A percentile compares a stretch with the other conserved stretches of the same genome.
Conservation (phyloP, 2,797 vertebrate species). For the Caiman crocodilus region DNA sequence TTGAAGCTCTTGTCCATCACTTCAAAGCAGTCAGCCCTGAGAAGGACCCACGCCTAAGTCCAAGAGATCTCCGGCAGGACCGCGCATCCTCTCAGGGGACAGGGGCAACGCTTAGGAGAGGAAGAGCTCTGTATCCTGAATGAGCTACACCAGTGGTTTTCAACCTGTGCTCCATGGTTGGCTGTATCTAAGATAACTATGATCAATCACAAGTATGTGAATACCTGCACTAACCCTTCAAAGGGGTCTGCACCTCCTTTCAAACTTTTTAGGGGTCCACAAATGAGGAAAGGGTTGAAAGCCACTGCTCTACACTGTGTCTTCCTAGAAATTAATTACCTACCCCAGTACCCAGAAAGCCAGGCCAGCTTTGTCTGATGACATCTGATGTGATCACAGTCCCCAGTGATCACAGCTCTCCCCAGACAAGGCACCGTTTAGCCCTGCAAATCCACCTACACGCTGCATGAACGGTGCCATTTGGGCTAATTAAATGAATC, state of each 20-base stretch:
- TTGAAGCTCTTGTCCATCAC: neutral
- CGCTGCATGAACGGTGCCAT: neutral
- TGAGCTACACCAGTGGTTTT: neutral
- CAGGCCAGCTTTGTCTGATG: neutral
- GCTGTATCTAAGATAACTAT: no score
- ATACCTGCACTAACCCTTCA: no score
- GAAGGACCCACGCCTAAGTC: neutral
- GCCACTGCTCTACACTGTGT: no score
- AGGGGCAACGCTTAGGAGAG: neutral
- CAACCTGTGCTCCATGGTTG: neutral
- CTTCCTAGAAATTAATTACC: neutral
- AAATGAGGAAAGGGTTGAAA: no score
- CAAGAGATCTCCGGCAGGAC: neutral
- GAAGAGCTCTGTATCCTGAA: neutral
- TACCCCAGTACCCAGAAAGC: rapidly evolving
- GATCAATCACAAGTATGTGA: no score
- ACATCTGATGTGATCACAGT: neutral
- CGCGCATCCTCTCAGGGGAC: neutral
- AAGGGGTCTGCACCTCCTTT: no score
- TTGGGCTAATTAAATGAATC: neutral
- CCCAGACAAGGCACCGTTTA: neutral
- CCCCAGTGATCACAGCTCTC: neutral
- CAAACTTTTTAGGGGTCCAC: no score
- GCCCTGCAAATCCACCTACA: neutral
- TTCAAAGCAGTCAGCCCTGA: neutral